Conservation (phyloP, 2,113 vertebrate species). For the Erinaceus europaeus region DNA sequence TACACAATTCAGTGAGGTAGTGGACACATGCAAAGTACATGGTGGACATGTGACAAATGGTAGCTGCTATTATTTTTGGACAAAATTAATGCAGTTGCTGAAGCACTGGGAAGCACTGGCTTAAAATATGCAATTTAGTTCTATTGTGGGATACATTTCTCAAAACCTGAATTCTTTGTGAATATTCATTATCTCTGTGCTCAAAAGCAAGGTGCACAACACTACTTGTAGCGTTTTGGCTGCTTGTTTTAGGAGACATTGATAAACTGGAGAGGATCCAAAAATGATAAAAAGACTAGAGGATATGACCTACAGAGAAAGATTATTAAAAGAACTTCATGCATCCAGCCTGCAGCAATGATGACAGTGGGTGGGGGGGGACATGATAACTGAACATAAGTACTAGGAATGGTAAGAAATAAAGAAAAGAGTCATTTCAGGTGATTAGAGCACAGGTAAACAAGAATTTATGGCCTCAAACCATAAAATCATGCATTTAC, state of each 20-base stretch:
- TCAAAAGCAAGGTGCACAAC: constrained; percentile 57
- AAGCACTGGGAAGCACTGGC: constrained; percentile 9
- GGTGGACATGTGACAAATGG: background rate
- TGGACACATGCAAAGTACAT: background rate
- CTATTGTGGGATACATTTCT: constrained; percentile 55
- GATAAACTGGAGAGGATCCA: constrained; percentile 71
- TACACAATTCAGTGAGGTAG: background rate
- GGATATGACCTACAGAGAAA: constrained; percentile 70
- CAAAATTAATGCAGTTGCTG: constrained; percentile 38
- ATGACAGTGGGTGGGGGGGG: constrained; percentile 1
- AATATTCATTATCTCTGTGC: constrained; percentile 54
- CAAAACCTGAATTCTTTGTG: constrained; percentile 56
- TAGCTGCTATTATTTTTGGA: constrained; percentile 24
- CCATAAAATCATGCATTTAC: background rate
- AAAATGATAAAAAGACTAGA: constrained; percentile 72
- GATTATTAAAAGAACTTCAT: constrained; percentile 69
- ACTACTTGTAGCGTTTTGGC: constrained; percentile 53
- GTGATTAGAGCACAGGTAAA: constrained; percentile 27
- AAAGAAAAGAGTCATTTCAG: constrained; percentile 23
- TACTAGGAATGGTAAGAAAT: background rate
- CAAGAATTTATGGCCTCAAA: background rate
- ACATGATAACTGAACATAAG: constrained; percentile 41
- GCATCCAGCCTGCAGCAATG: constrained; percentile 33
- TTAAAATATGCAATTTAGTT: constrained; percentile 55
- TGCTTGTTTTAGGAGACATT: constrained; percentile 67